Base-by-base conservation (phyloP, 2,888 invertebrate species). In the Brachyptera risi region DNA sequence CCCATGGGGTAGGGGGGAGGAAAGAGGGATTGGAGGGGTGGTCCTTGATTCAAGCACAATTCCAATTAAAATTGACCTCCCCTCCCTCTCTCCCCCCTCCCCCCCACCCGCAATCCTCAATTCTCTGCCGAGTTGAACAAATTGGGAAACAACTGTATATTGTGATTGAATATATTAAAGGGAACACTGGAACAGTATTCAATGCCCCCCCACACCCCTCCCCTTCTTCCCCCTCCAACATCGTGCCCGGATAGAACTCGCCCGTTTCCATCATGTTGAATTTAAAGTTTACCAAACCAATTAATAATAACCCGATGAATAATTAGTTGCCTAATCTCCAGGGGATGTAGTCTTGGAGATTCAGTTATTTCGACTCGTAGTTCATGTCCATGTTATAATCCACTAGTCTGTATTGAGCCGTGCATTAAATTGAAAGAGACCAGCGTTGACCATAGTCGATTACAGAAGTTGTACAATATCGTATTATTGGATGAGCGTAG, bases 21-120 rank as follows among this genome's bases (percentile, higher is more conserved):
- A 13, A 17, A n/a, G 17, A 23, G 47, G 27, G 58, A 38, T 38
- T 57, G 38, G 35, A 35, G 49, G 57, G 57, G 51, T 31, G 37
- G 37, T 56, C 47, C 56, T 42, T 51, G 63, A 60, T 59, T 61
- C 59, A 54, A 54, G 58, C 57, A 57, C 60, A 60, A 62, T 63
- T 65, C 65, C 65, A 65, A 65, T 65, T 65, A 65, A 65, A 65
- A 65, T 65, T 65, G 65, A 65, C 65, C 65, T 63, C 62, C 61
- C 49, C 15, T 35, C 57, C 42, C 40, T 49, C 59, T 50, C 59
- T 27, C 56, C 19, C 51, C 61, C 47, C 49, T 57, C 19, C n/a
- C 54, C n/a, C 51, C 50, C 42, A 42, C 56, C 60, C 38, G 54
- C 38, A 38, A 35, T 35, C 24, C 35, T 44, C 9, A 21, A 13